Base-by-base conservation (phyloP, 2,888 invertebrate genomes). In the Cataglyphis livida region DNA sequence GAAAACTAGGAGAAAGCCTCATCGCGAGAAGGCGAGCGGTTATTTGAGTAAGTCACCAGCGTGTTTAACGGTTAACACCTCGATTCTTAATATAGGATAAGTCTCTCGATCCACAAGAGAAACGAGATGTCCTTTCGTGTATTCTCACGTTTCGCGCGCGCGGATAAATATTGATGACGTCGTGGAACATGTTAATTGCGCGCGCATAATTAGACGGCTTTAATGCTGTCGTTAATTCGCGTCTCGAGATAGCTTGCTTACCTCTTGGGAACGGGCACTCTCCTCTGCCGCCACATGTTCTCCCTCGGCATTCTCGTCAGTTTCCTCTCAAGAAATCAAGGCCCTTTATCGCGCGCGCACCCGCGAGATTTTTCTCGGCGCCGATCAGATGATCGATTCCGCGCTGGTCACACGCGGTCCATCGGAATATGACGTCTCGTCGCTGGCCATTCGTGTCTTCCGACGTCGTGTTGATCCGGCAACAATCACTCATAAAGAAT, bases 191-290 rank as follows among this genome's bases (percentile, higher is more conserved):
- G 62, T 68, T 84, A 84, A 84, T 82, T 75, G 59, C 61, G 44
- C 68, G 15, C 59, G 61, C 82, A 65, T 79, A 79, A 79, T 85
- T 83, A 83, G 66, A 32, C 18, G 62, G 21, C 44, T 65, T 68
- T 82, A 61, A 73, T 54, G 59, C 35, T 32, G 21, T 44, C 48
- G 18, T 62, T 54, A 68, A 73, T 79, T 51, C 81, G 57, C 41
- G 51, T 51, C 44, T 44, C 25, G 64, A 18, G 35, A 78, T 38
- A 54, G 75, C 71, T 41, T 32, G 71, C 89, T 92, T 89, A 95
- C 95, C 95, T 94, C 88, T 94, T 95, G 9, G 95, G 94, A 78
- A 95, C 92, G 54, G 91, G 90, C 73, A 94, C 85, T 82, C 95
- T 92, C 73, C 94, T 91, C 85, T 94, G 94, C 68, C 94, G 90